These are phyloP conservation scores for Geophilus truncorum DNA, from an alignment of 2,888 invertebrate species.

Conservation along the genomic window DNA sequence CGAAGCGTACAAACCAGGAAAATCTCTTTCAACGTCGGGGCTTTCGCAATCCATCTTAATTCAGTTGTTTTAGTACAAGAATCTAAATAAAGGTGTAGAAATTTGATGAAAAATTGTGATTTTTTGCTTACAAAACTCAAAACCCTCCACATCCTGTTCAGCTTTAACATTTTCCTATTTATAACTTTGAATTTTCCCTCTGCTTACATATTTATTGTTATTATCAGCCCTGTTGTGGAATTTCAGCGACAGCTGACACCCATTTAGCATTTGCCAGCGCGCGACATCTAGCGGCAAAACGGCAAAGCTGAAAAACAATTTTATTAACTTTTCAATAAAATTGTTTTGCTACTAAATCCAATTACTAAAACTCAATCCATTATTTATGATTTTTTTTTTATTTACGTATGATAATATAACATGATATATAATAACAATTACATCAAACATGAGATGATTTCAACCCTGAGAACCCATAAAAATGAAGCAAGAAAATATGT, in stretches of 20 bases:
- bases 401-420: too few relatives aligned
- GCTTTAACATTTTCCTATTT: not conserved
- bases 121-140: not conserved
- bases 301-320: not conserved
- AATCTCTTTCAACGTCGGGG: constrained; percentile 84
- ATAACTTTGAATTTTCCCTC: not conserved
- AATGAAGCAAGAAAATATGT: too few relatives aligned
- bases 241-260: not conserved
- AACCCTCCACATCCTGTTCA: too few relatives aligned
- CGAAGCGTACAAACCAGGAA: constrained; percentile 79
- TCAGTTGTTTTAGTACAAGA: not conserved
- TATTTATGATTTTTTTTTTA: too few relatives aligned
- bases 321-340: too few relatives aligned
- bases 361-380: not conserved
- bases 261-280: not conserved
- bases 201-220: not conserved
- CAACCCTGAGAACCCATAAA: too few relatives aligned
- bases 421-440: too few relatives aligned
- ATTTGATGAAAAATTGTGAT: not conserved
- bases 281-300: not conserved
- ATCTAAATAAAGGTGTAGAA: not conserved
- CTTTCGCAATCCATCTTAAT: constrained; percentile 75
- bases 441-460: too few relatives aligned
- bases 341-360: not conserved
- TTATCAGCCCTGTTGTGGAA: not conserved